These are phyloP conservation scores for Rhynchopsitta pachyrhyncha DNA, from an alignment of 2,113 vertebrate species.

Conservation along the genomic window DNA sequence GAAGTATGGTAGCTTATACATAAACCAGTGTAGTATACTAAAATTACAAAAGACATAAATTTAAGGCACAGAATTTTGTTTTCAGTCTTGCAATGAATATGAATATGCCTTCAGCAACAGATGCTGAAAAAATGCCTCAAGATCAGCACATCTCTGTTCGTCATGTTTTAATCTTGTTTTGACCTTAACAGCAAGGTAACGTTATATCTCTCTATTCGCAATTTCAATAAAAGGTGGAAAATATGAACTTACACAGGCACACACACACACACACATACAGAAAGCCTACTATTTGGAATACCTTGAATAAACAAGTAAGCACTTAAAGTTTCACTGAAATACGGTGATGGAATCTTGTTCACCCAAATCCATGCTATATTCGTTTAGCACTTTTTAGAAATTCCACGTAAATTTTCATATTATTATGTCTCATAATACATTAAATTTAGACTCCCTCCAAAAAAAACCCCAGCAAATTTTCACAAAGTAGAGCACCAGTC, in stretches of 20 bases:
- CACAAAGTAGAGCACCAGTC: background rate
- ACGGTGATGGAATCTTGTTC: background rate
- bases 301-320: background rate
- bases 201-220: background rate
- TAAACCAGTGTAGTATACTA: too few species aligned
- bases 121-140: background rate
- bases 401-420: background rate
- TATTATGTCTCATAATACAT: background rate
- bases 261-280: accelerated
- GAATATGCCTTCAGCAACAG: background rate
- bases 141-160: background rate
- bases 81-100: background rate
- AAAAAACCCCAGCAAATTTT: background rate
- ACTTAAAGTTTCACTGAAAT: background rate
- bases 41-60: background rate
- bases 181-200: background rate
- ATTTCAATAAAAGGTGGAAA: background rate
- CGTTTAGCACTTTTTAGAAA: background rate
- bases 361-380: background rate
- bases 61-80: background rate
- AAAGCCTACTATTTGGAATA: background rate
- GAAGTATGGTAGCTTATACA: background rate
- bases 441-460: background rate
- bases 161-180: background rate
- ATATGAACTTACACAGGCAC: background rate